phyloP scores from a whole-genome alignment of 2,797 vertebrate genomes.

The Syncerus caffer region DNA sequence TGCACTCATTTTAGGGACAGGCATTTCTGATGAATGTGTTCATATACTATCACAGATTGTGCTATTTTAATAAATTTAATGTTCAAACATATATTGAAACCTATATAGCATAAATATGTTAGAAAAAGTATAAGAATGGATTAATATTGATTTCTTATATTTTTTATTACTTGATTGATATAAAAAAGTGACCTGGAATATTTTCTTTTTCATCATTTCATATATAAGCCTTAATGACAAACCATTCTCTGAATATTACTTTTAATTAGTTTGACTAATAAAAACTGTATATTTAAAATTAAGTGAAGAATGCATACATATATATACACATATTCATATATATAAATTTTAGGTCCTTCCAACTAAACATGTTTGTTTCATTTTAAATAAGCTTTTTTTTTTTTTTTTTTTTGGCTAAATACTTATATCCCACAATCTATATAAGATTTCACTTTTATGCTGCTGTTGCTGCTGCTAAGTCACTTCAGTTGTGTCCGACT shows the following conservation, averaged over 20 bases:
- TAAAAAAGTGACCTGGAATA: neutral
- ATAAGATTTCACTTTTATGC: neutral
- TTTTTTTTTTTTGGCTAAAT: neutral
- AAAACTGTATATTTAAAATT: neutral
- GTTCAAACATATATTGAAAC: neutral
- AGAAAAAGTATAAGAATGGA: neutral
- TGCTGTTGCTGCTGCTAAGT: no score
- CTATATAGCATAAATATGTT: neutral
- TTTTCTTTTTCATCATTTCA: neutral
- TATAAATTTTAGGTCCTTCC: constrained; percentile 12
- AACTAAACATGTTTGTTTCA: neutral
- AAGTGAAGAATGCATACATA: neutral
- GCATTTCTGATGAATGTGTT: neutral
- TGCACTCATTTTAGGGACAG: neutral
- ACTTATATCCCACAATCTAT: constrained; percentile 32
- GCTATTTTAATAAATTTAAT: neutral
- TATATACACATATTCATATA: neutral
- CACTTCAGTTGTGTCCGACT: no score
- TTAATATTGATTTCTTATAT: neutral
- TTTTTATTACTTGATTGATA: neutral
- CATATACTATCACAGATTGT: neutral
- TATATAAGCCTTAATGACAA: neutral
- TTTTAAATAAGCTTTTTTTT: neutral
- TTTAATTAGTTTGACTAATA: neutral
- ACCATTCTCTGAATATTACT: neutral